A percentile compares a stretch with the other conserved stretches of the same genome.
phyloP scores from a whole-genome alignment of 2,888 invertebrate species.

The Clunio marinus region DNA sequence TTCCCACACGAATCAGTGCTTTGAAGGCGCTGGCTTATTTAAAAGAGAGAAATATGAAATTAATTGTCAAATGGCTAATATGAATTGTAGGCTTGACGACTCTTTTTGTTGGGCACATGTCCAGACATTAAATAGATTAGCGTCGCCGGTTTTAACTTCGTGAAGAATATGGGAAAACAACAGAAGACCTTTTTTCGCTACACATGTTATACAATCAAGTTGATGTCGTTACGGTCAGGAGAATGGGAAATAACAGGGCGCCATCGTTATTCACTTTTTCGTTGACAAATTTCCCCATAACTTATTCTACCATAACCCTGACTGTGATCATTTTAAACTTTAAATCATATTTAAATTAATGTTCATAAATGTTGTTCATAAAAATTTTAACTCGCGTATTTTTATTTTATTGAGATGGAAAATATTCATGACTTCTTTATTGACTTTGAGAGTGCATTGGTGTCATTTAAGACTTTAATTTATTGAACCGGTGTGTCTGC shows the following conservation, averaged over 20 bases:
- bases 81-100: not conserved
- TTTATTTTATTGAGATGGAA: not conserved
- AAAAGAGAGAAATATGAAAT: not conserved
- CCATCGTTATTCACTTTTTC: not conserved
- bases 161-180: not conserved
- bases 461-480: slow-evolving; percentile 8
- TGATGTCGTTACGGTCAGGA: not conserved
- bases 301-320: not conserved
- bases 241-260: not conserved
- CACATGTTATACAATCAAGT: not conserved
- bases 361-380: not conserved
- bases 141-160: slow-evolving; percentile 31
- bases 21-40: too few species aligned
- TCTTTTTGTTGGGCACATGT: slow-evolving; percentile 23
- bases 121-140: slow-evolving; percentile 36
- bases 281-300: not conserved
- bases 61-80: not conserved
- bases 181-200: not conserved
- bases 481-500: not conserved
- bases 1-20: not conserved
- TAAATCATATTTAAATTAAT: not conserved
- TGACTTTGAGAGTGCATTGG: not conserved
- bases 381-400: not conserved
- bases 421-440: not conserved
- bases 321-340: too few species aligned